Evolutionary conservation across 2,888 invertebrate species (phyloP), one percentile per base, ranked within the genome.

Genomic region (Drosophila meridiana): DNA sequence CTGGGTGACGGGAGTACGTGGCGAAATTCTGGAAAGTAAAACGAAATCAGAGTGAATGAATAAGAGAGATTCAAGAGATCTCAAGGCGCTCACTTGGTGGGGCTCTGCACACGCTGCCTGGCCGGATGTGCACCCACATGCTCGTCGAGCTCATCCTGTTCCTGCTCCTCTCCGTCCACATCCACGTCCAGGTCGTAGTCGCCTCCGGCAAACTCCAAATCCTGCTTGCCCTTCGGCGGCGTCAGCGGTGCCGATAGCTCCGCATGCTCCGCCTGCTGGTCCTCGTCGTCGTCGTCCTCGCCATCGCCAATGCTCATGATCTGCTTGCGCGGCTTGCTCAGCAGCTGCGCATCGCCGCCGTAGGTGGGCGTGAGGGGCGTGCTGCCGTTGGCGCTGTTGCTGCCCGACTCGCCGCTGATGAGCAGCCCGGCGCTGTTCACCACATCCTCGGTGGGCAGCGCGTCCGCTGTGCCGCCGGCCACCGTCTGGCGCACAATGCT

Each of bases 1-100:
- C 90, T 97, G 96, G 0, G 98, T 96, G 0, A 98, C 98, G 0
- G 97, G 97, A 3, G 97, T 98, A 66, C 97, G 94, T 42, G 96
- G 96, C 0, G 96, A 96, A 56, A 95, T 93, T 89, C 96, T 96
- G 30, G 3, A 32, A 30, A 26, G 2, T 38, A 45, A 13, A n/a
- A 8, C 5, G 6, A 28, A 43, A 38, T 40, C n/a, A 7, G 14
- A n/a, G 7, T 38, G 1, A 38, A 38, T 38, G 4, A 13, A 38
- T n/a, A 42, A 42, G 2, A 7, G n/a, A 6, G n/a, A 2, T 14
- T n/a, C 6, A 3, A n/a, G 42, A n/a, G n/a, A 2, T 7, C 0
- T 42, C 42, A 42, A 20, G 40, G 2, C 9, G 50, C 80, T 81
- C 69, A 93, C 93, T 93, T 93, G 69, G 93, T 93, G 28, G 93